Conservation (phyloP, 2,888 invertebrate species). For the Hecatera dysodea region DNA sequence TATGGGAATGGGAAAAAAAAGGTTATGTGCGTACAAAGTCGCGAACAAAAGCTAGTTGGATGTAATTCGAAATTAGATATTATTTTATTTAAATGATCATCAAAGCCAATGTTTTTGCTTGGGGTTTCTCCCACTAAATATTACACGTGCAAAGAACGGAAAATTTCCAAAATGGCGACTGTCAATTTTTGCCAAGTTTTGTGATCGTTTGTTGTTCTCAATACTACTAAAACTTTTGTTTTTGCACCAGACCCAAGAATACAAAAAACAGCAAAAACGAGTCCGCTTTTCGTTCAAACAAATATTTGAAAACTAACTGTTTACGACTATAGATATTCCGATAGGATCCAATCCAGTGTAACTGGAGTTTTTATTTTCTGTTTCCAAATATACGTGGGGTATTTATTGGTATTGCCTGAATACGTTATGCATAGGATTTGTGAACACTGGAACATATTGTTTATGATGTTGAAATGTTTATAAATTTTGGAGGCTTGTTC, state of each 20-base stretch:
- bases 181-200: neutral
- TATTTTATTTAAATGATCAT: neutral
- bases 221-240: neutral
- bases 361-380: constrained; percentile 22
- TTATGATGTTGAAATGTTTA: neutral
- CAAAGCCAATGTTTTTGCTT: neutral
- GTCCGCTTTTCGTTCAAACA: constrained; percentile 10
- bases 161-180: neutral
- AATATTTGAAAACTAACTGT: constrained; percentile 25
- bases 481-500: neutral
- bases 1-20: too few relatives aligned
- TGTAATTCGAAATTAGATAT: too few relatives aligned
- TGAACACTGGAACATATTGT: neutral
- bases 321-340: constrained; percentile 1
- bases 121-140: neutral
- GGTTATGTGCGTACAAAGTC: too few relatives aligned
- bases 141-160: too few relatives aligned
- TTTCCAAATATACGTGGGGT: constrained; percentile 1
- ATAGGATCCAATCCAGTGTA: constrained; percentile 32
- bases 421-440: constrained; percentile 25
- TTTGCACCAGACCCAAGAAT: neutral
- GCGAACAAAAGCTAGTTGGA: too few relatives aligned
- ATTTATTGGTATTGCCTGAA: constrained; percentile 21
- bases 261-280: neutral
- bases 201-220: neutral